Evolutionary conservation across 2,113 vertebrate species (phyloP).

Genomic region (Bothrops jararaca): DNA sequence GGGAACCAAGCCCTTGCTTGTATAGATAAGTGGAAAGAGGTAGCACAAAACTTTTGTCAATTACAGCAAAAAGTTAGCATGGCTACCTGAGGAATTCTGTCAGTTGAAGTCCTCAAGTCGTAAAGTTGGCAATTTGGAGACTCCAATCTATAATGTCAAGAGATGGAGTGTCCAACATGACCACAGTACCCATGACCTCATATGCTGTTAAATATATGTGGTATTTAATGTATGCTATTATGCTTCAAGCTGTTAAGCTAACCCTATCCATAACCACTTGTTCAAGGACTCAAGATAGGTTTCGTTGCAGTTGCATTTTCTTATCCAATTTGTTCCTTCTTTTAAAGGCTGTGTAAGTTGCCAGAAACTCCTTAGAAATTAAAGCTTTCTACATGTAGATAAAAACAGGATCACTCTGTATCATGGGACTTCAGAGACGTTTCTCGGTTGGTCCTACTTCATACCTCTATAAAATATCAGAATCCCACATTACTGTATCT

Average conservation of each 20-base stretch:
- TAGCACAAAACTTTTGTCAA: not conserved
- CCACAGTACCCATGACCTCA: not conserved
- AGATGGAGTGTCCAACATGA: not conserved
- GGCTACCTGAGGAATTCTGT: no score
- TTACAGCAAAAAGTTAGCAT: not conserved
- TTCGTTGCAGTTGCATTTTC: not conserved
- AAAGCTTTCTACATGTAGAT: slow-evolving; percentile 22
- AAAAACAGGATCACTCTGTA: slow-evolving; percentile 37
- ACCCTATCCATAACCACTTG: not conserved
- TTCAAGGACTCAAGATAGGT: not conserved
- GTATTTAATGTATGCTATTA: no score
- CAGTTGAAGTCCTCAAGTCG: no score
- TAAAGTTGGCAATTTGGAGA: no score
- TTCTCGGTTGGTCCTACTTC: not conserved
- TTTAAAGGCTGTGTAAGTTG: not conserved
- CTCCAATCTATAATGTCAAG: not conserved
- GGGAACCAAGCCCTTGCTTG: not conserved
- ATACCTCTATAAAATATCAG: not conserved
- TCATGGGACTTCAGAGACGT: slow-evolving; percentile 33
- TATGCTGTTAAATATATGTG: no score
- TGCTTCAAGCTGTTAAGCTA: not conserved
- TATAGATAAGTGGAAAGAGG: not conserved
- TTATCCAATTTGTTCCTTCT: slow-evolving; percentile 29
- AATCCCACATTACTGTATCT: not conserved
- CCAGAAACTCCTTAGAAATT: not conserved